Evolutionary conservation across 37 sponge, comb jelly and placozoan genomes (phyloP).

Genomic region (Petrosia ficiformis): DNA sequence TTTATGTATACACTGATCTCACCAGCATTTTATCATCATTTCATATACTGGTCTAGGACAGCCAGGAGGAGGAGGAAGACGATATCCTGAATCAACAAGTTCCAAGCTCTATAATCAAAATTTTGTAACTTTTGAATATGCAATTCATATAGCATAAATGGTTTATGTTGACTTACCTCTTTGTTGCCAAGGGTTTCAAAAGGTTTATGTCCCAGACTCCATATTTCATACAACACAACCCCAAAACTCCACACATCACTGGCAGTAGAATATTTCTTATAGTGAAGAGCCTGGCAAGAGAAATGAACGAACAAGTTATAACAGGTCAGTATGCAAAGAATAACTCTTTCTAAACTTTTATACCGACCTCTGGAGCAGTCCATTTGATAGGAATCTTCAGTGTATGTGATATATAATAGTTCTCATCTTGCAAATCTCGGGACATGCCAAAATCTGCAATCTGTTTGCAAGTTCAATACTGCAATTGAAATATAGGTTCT

Average conservation of each 20-base stretch:
- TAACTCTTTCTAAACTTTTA: not conserved
- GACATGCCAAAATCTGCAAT: slow-evolving; percentile 73
- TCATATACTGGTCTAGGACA: slow-evolving; percentile 21
- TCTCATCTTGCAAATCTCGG: slow-evolving; percentile 25
- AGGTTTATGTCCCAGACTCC: slow-evolving; percentile 10
- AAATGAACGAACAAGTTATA: not conserved
- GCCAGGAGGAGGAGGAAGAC: slow-evolving; percentile 20
- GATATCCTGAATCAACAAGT: slow-evolving; percentile 7
- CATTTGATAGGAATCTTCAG: slow-evolving; percentile 56
- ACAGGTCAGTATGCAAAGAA: too few relatives aligned
- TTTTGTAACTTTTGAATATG: not conserved
- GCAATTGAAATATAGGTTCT: not conserved
- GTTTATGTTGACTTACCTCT: not conserved
- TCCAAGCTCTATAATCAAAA: not conserved
- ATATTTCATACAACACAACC: slow-evolving; percentile 5
- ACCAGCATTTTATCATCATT: slow-evolving; percentile 40
- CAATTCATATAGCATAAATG: not conserved
- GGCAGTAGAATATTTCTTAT: not conserved
- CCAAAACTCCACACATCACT: slow-evolving; percentile 17
- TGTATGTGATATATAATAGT: slow-evolving; percentile 38
- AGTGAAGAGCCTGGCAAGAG: not conserved
- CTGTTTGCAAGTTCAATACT: slow-evolving; percentile 1
- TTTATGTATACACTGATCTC: not conserved
- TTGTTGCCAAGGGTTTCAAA: not conserved
- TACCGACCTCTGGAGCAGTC: slow-evolving; percentile 66